These are phyloP conservation scores for Condylostylus longicornis DNA, from an alignment of 1,140 invertebrate species.

Conservation along the genomic window DNA sequence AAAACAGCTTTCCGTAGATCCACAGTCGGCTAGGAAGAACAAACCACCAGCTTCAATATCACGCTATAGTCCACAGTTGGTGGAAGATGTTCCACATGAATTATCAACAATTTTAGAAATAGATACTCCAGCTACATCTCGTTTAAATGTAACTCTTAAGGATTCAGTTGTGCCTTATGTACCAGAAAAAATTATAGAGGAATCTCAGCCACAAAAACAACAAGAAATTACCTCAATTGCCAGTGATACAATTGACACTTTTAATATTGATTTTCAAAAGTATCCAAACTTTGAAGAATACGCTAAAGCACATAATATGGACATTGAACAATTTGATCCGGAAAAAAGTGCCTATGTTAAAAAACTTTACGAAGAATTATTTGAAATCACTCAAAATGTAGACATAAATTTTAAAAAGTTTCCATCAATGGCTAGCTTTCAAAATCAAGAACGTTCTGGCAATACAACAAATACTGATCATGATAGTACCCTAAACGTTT, in stretches of 20 bases:
- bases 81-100: slow-evolving; percentile 23
- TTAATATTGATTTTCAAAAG: not conserved
- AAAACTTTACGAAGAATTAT: slow-evolving; percentile 16
- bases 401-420: slow-evolving; percentile 21
- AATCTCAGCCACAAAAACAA: not conserved
- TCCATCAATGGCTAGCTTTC: slow-evolving; percentile 19
- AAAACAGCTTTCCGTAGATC: not conserved
- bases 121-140: slow-evolving; percentile 25
- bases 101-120: slow-evolving; percentile 28
- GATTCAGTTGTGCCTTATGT: not conserved
- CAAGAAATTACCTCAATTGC: not conserved
- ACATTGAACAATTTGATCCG: slow-evolving; percentile 13
- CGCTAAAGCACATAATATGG: slow-evolving; percentile 15
- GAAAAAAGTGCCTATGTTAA: slow-evolving; percentile 17
- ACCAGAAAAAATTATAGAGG: not conserved
- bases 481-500: too few relatives aligned
- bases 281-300: slow-evolving; percentile 31
- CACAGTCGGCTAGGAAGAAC: slow-evolving; percentile 5
- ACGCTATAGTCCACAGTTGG: slow-evolving; percentile 25
- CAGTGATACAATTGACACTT: too few relatives aligned
- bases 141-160: slow-evolving; percentile 10
- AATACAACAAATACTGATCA: too few relatives aligned
- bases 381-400: slow-evolving; percentile 5
- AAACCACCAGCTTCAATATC: slow-evolving; percentile 15
- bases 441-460: too few relatives aligned